Evolutionary conservation across 2,113 vertebrate genomes (phyloP).

Genomic region (Aythya baeri): DNA sequence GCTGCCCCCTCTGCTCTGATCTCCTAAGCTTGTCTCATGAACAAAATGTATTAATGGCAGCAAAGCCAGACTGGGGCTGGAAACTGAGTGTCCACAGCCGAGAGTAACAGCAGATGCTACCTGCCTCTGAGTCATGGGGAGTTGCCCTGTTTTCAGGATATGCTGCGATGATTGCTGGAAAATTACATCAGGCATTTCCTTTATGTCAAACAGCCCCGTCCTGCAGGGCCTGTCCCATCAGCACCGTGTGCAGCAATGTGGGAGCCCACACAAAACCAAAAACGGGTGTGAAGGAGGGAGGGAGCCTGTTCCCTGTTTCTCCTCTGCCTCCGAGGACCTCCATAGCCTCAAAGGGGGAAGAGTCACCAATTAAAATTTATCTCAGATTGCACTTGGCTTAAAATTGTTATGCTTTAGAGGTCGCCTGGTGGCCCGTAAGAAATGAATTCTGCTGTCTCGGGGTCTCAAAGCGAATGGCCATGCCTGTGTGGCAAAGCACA

Average conservation of each 20-base stretch:
- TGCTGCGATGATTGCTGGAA: background rate
- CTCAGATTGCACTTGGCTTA: fast-evolving
- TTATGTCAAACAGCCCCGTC: background rate
- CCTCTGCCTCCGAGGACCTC: background rate
- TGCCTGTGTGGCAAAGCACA: background rate
- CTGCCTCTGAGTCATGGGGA: background rate
- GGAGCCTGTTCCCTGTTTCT: background rate
- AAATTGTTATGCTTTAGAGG: background rate
- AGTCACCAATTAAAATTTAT: background rate
- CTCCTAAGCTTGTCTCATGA: background rate
- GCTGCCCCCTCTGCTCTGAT: background rate
- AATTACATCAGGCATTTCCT: background rate
- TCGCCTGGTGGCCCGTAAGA: background rate
- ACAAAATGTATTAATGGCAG: background rate
- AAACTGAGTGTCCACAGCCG: background rate
- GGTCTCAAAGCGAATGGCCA: background rate
- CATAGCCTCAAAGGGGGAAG: background rate
- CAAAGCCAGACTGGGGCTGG: background rate
- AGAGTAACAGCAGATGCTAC: background rate
- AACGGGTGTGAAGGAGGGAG: background rate
- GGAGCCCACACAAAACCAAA: background rate
- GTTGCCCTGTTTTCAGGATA: background rate
- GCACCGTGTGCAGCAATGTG: fast-evolving
- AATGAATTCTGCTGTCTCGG: background rate
- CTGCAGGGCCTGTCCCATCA: background rate